Evolutionary conservation across 2,113 vertebrate species (phyloP), one percentile per base, ranked within the genome.

Genomic region (Eptatretus burgeri): DNA sequence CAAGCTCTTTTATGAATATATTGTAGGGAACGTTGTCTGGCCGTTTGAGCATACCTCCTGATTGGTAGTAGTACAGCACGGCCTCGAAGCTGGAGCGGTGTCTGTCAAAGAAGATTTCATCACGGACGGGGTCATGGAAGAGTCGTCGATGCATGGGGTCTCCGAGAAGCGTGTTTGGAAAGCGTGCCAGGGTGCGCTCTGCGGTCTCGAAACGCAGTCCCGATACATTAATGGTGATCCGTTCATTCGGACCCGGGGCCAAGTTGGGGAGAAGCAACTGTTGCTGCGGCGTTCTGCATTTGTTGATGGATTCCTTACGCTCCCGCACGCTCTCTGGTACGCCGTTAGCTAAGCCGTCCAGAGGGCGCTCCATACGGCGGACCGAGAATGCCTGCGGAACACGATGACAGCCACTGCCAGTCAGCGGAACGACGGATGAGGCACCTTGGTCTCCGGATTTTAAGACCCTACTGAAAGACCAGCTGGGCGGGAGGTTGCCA

Each of bases 21-120:
- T 60, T 19, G 56, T 17, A 60, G 56, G 56, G 56, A 10, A 60
- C 56, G 56, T 60, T n/a, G 12, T 10, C n/a, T 2, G 56, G 56
- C 56, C 56, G 12, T 12, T 60, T 60, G 56, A 60, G 56, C n/a
- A 60, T 19, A 12, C 56, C 56, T n/a, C 56, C 56, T 10, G 56
- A 60, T 19, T 60, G 56, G 56, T 60, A 60, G 12, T 17, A 60
- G 56, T 60, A 60, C n/a, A 60, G 56, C 56, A 60, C 56, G 56
- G 56, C n/a, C 12, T n/a, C n/a, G 56, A 60, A 60, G 56, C n/a
- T 60, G 9, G n/a, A n/a, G n/a, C n/a, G 56, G 56, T 60, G 56
- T n/a, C 56, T n/a, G 56, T 60, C 56, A 12, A 60, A 19, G 56
- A 60, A 60, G 56, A 60, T 19, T 12, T 60, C 56, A 10, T 60